Percentiles rank a stretch among this genome's conserved stretches.
These are phyloP conservation scores for Sinhomidia bicolor DNA, from an alignment of 2,888 invertebrate species.

Conservation along the genomic window DNA sequence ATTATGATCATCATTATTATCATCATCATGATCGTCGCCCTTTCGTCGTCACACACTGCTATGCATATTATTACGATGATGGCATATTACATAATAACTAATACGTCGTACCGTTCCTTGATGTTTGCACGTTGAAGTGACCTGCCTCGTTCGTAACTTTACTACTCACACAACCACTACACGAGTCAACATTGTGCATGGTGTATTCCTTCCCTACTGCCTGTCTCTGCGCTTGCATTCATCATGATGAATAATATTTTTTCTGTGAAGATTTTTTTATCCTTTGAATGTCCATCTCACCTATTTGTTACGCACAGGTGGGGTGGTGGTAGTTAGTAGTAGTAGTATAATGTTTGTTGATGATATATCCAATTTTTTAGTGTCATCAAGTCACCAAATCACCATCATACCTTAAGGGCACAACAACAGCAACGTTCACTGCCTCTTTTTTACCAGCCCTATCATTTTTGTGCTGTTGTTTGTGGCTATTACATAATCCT, in stretches of 20 bases:
- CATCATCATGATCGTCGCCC: no score
- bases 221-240: neutral
- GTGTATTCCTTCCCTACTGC: neutral
- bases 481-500: conserved; percentile 19
- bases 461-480: neutral
- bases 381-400: conserved; percentile 1
- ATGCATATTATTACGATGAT: conserved; percentile 23
- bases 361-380: conserved; percentile 26
- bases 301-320: conserved; percentile 7
- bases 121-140: conserved; percentile 3
- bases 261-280: neutral
- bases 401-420: conserved; percentile 16
- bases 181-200: neutral
- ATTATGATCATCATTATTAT: neutral
- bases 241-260: neutral
- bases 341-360: neutral
- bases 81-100: conserved; percentile 18
- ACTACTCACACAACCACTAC: neutral
- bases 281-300: neutral
- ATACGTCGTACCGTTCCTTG: neutral
- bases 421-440: neutral
- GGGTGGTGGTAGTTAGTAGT: no score
- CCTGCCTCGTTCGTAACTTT: conserved; percentile 7
- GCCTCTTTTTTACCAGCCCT: neutral
- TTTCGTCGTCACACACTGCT: no score